Conservation (phyloP, 2,888 invertebrate genomes). For the Drosophila lacicola region DNA sequence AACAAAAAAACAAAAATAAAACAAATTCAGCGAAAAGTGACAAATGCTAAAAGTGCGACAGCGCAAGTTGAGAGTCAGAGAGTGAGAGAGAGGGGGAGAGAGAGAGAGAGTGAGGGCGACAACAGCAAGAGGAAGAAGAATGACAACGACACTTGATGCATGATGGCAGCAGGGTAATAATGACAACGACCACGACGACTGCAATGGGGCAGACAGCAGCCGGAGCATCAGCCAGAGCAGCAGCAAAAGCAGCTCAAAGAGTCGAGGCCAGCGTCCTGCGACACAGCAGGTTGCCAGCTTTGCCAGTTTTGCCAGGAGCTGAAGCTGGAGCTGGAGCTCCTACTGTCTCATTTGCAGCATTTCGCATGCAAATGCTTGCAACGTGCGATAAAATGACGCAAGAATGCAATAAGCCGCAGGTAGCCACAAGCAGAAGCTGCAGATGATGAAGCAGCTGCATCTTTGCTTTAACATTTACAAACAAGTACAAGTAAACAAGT, state of each 20-base stretch:
- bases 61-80: conserved; percentile 5
- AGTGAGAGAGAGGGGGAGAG: conserved; percentile 3
- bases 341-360: conserved; percentile 67
- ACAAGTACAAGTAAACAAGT: conserved; percentile 21
- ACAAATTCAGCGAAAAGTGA: conserved; percentile 60
- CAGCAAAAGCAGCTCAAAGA: conserved; percentile 38
- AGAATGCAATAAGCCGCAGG: conserved; percentile 62
- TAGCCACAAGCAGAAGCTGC: conserved; percentile 53
- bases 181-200: conserved; percentile 66
- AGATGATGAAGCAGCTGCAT: conserved; percentile 38
- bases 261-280: conserved; percentile 45
- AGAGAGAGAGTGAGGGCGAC: background rate
- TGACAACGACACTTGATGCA: conserved; percentile 79
- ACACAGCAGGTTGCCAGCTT: conserved; percentile 36
- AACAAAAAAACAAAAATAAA: conserved; percentile 41
- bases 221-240: background rate
- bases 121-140: conserved; percentile 26
- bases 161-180: conserved; percentile 79
- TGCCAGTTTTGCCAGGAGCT: conserved; percentile 24
- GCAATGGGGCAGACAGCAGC: conserved; percentile 57
- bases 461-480: conserved; percentile 26
- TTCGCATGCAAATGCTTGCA: conserved; percentile 76
- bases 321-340: conserved; percentile 1
- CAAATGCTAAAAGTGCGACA: conserved; percentile 41
- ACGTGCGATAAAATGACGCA: conserved; percentile 66